Evolutionary conservation across 2,797 vertebrate species (phyloP).

Genomic region (Cyprinella venusta): DNA sequence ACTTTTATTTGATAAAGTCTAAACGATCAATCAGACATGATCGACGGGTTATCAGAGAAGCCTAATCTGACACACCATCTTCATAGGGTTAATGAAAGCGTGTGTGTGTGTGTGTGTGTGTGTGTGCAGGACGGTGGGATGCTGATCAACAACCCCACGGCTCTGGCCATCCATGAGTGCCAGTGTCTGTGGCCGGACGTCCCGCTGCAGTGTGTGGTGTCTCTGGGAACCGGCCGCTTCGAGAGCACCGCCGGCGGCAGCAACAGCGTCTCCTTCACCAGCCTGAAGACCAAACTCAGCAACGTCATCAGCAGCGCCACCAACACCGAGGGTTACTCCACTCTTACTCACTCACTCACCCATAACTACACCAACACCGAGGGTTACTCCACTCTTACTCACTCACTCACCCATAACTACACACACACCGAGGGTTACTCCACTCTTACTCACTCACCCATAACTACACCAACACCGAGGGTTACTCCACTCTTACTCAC

Average conservation of each 20-base stretch:
- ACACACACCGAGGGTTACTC: constrained; percentile 86
- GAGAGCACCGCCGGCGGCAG: constrained; percentile 76
- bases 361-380: no score
- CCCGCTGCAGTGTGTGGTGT: constrained; percentile 90
- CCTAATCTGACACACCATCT: not conserved
- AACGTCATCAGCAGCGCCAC: constrained; percentile 98
- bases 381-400: no score
- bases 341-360: no score
- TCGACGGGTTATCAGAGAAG: no score
- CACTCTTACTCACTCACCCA: no score
- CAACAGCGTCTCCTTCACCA: constrained; percentile 80
- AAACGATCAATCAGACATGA: no score
- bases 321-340: constrained; percentile 86
- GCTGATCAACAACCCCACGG: constrained; percentile 94
- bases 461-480: constrained; percentile 88
- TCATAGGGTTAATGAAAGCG: not conserved
- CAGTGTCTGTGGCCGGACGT: constrained; percentile 93
- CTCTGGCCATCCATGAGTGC: constrained; percentile 92
- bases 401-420: no score
- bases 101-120: not conserved
- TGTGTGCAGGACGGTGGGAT: constrained; percentile 89
- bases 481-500: constrained; percentile 54
- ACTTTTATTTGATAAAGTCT: no score
- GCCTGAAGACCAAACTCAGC: constrained; percentile 90
- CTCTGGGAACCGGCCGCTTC: constrained; percentile 90